Evolutionary conservation across 2,888 invertebrate genomes (phyloP), one percentile per base, ranked within the genome.

Genomic region (Phasia obesa): DNA sequence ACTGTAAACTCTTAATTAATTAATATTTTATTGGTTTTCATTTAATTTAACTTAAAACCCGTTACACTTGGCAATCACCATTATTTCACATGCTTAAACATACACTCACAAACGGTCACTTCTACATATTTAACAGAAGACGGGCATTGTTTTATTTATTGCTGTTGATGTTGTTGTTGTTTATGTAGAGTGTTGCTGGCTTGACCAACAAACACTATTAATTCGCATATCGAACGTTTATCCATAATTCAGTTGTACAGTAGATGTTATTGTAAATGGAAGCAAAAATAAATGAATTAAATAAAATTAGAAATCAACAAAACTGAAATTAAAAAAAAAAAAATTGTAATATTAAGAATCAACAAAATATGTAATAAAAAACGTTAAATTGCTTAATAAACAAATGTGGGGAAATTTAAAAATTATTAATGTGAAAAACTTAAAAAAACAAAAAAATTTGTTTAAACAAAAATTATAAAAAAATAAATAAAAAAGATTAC

Each of bases 191-290:
- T 62, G 70, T 55, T 64, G 70, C 49, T 64, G 74, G 27, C 55
- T 80, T 69, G 78, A 82, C 77, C 73, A 82, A 62, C 62, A 73
- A 82, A 77, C 62, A 77, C 27, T 47, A 77, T 69, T 77, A 47
- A 76, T 64, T 71, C 70, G 51, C 25, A 59, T 69, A 67, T 71
- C 59, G 76, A 62, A 60, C 71, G 31, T 71, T 67, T 67, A 70
- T 44, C 57, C 64, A 77, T 65, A 80, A 70, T 69, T 79, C 71
- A 83, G 83, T 83, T 79, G 83, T 47, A 75, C 71, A 76, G 79
- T 76, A 75, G 75, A 83, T 67, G 75, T 83, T 83, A 69, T 44
- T 71, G 79, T 60, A 79, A 71, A 60, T 57, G 79, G 79, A 42
- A 31, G 83, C 51, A 59, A 21, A 47, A 21, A 15, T 23, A 31